Base-by-base conservation (phyloP, 53 echinoderm and acorn worm genomes). In the Luidia sarsii region DNA sequence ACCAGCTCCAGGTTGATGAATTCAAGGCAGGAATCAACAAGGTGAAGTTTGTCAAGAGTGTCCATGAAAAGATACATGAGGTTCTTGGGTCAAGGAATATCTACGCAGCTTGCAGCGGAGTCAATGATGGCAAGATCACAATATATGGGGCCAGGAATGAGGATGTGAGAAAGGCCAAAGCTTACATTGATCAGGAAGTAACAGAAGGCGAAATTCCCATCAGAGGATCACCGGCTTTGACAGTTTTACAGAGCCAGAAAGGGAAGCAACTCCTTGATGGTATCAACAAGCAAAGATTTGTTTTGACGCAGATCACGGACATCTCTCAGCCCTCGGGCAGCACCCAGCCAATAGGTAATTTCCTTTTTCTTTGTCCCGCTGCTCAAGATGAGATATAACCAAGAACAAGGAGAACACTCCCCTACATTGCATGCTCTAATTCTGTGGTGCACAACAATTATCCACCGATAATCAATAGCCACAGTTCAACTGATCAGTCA, bases 221-320 rank as follows among this genome's bases (percentile, higher is more conserved):
- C 1, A 41, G 57, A 67, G n/a, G 56, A 13, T 21, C 64, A 52
- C 29, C 67, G 19, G 61, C 48, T 2, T 7, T 62, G 24, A 45
- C 2, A 45, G 67, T 77, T 20, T 34, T 83, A 21, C 70, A 83
- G 23, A 33, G 21, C 43, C 49, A 22, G 16, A 35, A 61, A 0
- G 70, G 83, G 24, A 41, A 20, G 24, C 57, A 29, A 21, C 54
- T 59, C 39, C n/a, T 83, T 5, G 34, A 57, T 48, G 49, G 10
- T 0, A 83, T 83, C 60, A 83, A 83, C 50, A 70, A 70, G 2
- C 83, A 83, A 49, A 83, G 61, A 48, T 70, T 70, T 30, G 83
- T 43, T 15, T 33, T 70, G 45, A 62, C 37, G 4, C 13, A 21
- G 13, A 46, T 71, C 43, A 62, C 27, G 11, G 41, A 41, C 41